Conservation (phyloP, 1,140 invertebrate genomes). For the Aphaenogaster rudis region DNA sequence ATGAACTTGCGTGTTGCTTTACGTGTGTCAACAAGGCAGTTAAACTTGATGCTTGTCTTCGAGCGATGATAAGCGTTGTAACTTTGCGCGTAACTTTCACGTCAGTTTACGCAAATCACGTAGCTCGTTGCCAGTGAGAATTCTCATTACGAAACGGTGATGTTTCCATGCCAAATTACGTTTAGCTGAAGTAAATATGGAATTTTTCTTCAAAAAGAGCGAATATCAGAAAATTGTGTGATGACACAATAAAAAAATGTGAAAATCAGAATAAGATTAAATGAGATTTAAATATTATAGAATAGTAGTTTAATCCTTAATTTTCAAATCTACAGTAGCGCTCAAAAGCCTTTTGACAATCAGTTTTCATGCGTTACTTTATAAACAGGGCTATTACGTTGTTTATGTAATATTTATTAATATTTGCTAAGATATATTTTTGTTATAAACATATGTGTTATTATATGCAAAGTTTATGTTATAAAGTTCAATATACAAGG, state of each 20-base stretch:
- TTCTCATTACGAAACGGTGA: background rate
- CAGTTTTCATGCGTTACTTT: too few relatives aligned
- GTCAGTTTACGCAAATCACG: constrained; percentile 37
- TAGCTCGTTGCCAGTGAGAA: constrained; percentile 22
- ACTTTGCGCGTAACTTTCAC: constrained; percentile 38
- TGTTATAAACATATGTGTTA: too few relatives aligned
- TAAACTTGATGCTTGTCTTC: constrained; percentile 55
- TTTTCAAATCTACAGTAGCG: background rate
- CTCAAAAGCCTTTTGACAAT: too few relatives aligned
- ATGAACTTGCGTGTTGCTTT: constrained; percentile 52
- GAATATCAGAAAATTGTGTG: background rate
- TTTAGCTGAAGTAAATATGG: background rate
- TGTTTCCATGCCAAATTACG: background rate
- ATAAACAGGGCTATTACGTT: too few relatives aligned
- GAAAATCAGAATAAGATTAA: background rate
- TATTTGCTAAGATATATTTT: too few relatives aligned
- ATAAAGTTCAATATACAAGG: too few relatives aligned
- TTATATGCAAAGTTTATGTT: too few relatives aligned
- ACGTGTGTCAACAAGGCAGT: constrained; percentile 32
- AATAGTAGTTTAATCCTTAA: background rate
- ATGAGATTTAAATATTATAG: background rate
- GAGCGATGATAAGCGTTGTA: constrained; percentile 44
- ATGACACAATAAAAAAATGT: background rate
- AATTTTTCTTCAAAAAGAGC: background rate
- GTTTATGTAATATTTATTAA: too few relatives aligned